Evolutionary conservation across 2,113 vertebrate genomes (phyloP), one percentile per base, ranked within the genome.

Genomic region (Phalacrocorax pelagicus): DNA sequence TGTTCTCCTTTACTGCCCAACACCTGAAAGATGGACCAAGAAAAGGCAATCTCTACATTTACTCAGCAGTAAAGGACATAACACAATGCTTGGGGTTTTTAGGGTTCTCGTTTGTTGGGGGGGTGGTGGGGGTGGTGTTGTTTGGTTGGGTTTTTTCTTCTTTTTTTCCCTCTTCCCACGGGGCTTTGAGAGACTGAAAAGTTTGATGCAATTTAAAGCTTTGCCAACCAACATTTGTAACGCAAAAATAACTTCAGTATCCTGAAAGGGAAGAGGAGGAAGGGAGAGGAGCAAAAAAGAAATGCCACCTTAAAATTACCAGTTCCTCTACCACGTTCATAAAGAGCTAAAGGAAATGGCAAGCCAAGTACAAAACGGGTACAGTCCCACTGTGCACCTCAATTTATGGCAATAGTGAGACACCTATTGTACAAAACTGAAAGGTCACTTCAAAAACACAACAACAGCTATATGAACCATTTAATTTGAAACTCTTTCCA

Each of bases 401-500:
- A 26, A 49, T 92, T 70, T 54, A 66, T 80, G 66, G 92, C 96
- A 89, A 89, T 46, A 97, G 96, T 96, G 95, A 97, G 96, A 96
- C 97, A 96, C 95, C 96, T 96, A 96, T 95, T 89, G 93, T 71
- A 79, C 96, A 90, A 77, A 89, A 36, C 15, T 52, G 90, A 96
- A 92, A 94, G 81, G 77, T 87, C 83, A 73, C 65, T 84, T 69
- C 36, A 66, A 78, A 91, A 49, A 23, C 5, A 62, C 32, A 51
- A 66, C 19, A 63, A 47, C 8, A 84, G 29, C 21, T 67, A 18
- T 26, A 51, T 6, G 16, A 52, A 40, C 23, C 6, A 21, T 52
- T 79, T 79, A 9, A 54, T 75, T n/a, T 71, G 15, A 20, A 61
- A 24, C 18, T 67, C 22, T 51, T 81, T 38, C 57, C 27, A 82